Conservation (phyloP, 2,888 invertebrate genomes). For the Atherix ibis region DNA sequence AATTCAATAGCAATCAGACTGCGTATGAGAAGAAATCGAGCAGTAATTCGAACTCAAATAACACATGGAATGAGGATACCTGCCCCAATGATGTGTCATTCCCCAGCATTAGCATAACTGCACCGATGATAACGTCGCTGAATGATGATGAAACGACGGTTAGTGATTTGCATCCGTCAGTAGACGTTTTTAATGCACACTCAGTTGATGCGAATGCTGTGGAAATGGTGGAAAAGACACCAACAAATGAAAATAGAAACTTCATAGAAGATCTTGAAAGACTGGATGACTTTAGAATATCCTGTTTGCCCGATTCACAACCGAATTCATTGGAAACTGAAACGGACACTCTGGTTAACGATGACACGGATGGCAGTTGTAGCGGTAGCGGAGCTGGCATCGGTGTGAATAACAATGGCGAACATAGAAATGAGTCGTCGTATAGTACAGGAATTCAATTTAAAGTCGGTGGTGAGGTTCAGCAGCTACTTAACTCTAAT, state of each 20-base stretch:
- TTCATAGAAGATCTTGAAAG: too few relatives aligned
- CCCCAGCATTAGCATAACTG: conserved; percentile 63
- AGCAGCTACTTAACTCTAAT: conserved; percentile 12
- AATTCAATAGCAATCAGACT: conserved; percentile 11
- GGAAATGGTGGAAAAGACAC: conserved; percentile 22
- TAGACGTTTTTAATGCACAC: conserved; percentile 1
- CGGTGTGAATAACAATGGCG: neutral
- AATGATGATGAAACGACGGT: conserved; percentile 36
- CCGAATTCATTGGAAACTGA: conserved; percentile 22
- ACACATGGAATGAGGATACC: conserved; percentile 71
- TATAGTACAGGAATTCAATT: conserved; percentile 19
- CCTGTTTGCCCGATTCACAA: too few relatives aligned
- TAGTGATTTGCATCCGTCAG: conserved; percentile 8
- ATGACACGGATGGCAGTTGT: conserved; percentile 7
- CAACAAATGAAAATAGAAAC: too few relatives aligned
- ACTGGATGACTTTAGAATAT: too few relatives aligned
- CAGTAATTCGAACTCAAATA: conserved; percentile 31
- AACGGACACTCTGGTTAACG: conserved; percentile 21
- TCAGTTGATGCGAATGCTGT: conserved; percentile 9
- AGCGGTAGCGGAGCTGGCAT: too few relatives aligned
- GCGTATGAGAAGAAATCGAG: conserved; percentile 9
- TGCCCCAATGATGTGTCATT: conserved; percentile 66
- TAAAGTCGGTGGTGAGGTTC: conserved; percentile 26
- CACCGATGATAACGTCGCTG: conserved; percentile 53
- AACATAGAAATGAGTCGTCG: neutral